Base-by-base conservation (phyloP, 1,140 invertebrate genomes). In the Trichogramma pretiosum region DNA sequence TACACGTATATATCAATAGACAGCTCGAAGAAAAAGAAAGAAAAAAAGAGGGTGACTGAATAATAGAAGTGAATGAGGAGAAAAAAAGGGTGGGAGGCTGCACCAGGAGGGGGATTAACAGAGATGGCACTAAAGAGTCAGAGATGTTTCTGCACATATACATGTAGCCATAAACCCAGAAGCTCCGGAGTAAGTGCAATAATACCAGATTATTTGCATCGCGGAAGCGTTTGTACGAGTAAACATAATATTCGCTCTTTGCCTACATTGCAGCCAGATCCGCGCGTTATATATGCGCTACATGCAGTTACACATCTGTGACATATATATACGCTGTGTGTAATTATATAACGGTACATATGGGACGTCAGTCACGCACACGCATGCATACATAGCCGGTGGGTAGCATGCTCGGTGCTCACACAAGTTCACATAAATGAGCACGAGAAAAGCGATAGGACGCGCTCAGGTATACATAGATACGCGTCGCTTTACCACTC, bases 171-270 rank as follows among this genome's bases (percentile, higher is more conserved):
- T n/a, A n/a, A n/a, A n/a, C n/a, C n/a, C n/a, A n/a, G n/a, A n/a
- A n/a, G n/a, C n/a, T n/a, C n/a, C n/a, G 36, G 58, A 65, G 65
- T 67, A 67, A 70, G 67, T 71, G 68, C 64, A 71, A 71, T 71
- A 71, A 71, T 69, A 68, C 68, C 64, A 68, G 68, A 71, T 70
- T 71, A 71, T 71, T 71, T 69, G 68, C 67, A 71, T 68, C 67
- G 63, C 66, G 65, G 66, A 65, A 61, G 64, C 64, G 64, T 70
- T 67, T 68, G 66, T 70, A 68, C 65, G 65, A 57, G 67, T 68
- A 71, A 71, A 71, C 68, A 71, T 68, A 71, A 70, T 71, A 71
- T 71, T 70, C 67, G 65, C 67, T 69, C 64, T 61, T 60, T 61
- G 5, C 11, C 24, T 28, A n/a, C n/a, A n/a, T n/a, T n/a, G n/a